Percentiles rank a stretch among this genome's conserved stretches.
phyloP scores from a whole-genome alignment of 2,113 vertebrate genomes.

The Phyllostomus discolor region DNA sequence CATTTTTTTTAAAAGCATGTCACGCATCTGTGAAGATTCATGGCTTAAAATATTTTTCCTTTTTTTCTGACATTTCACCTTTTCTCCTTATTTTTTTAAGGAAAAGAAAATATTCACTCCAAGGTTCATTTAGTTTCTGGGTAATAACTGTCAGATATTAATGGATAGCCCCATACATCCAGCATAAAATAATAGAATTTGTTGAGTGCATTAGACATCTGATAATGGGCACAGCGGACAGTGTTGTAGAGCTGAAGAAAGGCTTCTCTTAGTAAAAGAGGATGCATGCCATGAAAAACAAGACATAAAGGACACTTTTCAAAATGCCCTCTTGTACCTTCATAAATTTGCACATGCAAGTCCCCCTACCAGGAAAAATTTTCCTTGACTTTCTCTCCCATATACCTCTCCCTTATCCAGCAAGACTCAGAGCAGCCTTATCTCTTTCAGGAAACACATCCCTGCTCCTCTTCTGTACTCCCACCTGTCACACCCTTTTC shows the following conservation, averaged over 20 bases:
- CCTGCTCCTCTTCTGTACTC: background rate
- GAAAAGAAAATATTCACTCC: constrained; percentile 76
- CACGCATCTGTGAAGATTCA: constrained; percentile 71
- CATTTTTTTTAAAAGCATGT: constrained; percentile 47
- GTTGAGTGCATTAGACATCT: constrained; percentile 65
- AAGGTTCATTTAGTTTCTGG: constrained; percentile 76
- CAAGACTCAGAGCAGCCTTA: background rate
- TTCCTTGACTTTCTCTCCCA: background rate
- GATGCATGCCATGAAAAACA: constrained; percentile 54
- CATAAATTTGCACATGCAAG: background rate
- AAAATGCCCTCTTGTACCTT: constrained; percentile 37
- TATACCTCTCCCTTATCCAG: background rate
- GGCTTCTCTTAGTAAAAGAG: constrained; percentile 31
- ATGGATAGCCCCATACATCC: constrained; percentile 72
- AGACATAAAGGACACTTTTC: constrained; percentile 50
- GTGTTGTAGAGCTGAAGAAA: constrained; percentile 43
- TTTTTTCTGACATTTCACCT: constrained; percentile 67
- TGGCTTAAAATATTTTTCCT: constrained; percentile 56
- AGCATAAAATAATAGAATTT: constrained; percentile 74
- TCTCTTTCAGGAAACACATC: background rate
- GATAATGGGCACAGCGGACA: constrained; percentile 57
- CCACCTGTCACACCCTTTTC: background rate
- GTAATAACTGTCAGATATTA: constrained; percentile 78
- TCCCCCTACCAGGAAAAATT: background rate
- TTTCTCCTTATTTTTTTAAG: constrained; percentile 69